Evolutionary conservation across 2,797 vertebrate species (phyloP).

Genomic region (Pogoniulus pusillus): DNA sequence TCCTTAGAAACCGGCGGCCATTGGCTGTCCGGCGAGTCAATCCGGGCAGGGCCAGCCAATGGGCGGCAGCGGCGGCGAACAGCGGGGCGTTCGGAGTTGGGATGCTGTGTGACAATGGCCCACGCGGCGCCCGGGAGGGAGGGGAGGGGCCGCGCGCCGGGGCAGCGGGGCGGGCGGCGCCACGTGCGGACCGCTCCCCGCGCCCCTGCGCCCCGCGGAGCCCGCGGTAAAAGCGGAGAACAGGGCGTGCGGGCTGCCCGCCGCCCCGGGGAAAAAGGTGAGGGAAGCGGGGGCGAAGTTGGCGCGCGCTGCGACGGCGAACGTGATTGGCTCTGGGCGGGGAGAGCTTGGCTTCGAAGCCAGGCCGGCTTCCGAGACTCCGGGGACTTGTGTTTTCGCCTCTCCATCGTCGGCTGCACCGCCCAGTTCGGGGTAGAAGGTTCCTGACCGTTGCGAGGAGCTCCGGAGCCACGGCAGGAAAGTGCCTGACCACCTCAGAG

Average conservation of each 20-base stretch:
- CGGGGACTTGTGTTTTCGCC: too few species aligned
- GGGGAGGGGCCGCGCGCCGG: not conserved
- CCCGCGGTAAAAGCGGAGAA: not conserved
- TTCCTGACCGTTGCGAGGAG: too few species aligned
- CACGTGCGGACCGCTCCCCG: not conserved
- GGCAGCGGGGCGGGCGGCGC: not conserved
- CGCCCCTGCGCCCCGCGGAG: not conserved
- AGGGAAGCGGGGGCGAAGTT: not conserved
- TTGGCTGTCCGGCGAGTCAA: constrained; percentile 48
- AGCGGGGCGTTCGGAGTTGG: constrained; percentile 76
- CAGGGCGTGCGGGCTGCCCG: not conserved
- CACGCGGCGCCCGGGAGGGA: not conserved
- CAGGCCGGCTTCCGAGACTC: not conserved
- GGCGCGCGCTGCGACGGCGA: constrained; percentile 19
- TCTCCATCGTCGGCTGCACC: not conserved
- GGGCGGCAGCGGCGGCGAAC: not conserved
- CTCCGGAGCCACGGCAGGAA: not conserved
- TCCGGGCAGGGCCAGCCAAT: constrained; percentile 60
- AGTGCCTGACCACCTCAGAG: too few species aligned
- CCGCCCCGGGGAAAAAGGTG: not conserved
- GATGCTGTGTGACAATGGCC: constrained; percentile 47
- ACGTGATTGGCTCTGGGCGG: not conserved
- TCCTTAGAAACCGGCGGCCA: constrained; percentile 52
- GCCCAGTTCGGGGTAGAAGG: not conserved
- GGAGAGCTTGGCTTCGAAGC: not conserved